Base-by-base conservation (phyloP, 2,113 vertebrate species). In the Hemichromis elongatus region DNA sequence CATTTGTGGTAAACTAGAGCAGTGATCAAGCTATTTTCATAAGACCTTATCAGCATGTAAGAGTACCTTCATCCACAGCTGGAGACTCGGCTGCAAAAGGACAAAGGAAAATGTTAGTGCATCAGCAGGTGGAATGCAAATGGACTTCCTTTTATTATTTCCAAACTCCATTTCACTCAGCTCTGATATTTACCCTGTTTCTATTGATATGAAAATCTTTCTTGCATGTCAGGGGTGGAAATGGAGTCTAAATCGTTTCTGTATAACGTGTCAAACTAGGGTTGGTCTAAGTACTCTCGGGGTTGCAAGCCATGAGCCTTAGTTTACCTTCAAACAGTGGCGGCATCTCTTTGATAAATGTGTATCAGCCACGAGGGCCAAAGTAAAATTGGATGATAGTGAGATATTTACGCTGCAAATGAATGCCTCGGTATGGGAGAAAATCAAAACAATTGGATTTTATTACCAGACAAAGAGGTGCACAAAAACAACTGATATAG, bases 51-150 rank as follows among this genome's bases (percentile, higher is more conserved):
- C 56, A 54, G 70, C 54, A 47, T 10, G 42, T 37, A 12, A 52
- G 12, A 18, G 12, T 88, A 92, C 92, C 92, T 93, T 92, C 90
- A 30, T 90, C 92, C 80, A 70, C 75, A 82, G 84, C 86, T 12
- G 59, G 75, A 84, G 68, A 7, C 68, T 89, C 93, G 89, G n/a
- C 21, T 19, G 55, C n/a, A 78, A 75, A 28, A 86, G 75, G 77
- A 92, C 73, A 90, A 24, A 52, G 77, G 57, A 55, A 85, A 30
- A 80, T 7, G 70, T 92, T 77, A 85, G 57, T 54, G 70, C 70
- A 14, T 66, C 68, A 42, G 81, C 66, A 35, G 30, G 45, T 16
- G 19, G 77, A 85, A 89, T 47, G 66, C 55, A 77, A 88, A 83
- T 33, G 24, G 10, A 50, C 89, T 80, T 11, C 21, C 13, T 75